Conservation (phyloP, 1,140 invertebrate genomes). For the Lordiphosa mommai region DNA sequence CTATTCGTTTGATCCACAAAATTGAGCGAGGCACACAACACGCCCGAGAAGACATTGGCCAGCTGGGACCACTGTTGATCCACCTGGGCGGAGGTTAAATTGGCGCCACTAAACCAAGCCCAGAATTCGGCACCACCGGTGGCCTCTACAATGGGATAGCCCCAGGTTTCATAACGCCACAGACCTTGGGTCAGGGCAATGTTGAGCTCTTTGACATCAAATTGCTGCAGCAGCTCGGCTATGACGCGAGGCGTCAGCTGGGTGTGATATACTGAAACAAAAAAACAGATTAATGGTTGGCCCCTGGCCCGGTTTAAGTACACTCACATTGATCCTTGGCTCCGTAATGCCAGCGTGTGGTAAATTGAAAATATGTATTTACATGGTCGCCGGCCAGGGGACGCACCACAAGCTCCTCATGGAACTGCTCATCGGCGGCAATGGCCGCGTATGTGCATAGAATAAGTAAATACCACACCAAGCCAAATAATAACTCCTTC, state of each 20-base stretch:
- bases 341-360: slow-evolving; percentile 86
- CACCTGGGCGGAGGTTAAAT: slow-evolving; percentile 81
- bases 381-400: slow-evolving; percentile 88
- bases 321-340: slow-evolving; percentile 82
- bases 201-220: slow-evolving; percentile 94
- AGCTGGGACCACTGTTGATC: slow-evolving; percentile 93
- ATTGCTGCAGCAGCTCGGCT: slow-evolving; percentile 92
- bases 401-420: slow-evolving; percentile 91
- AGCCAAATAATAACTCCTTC: too few species aligned
- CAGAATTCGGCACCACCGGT: slow-evolving; percentile 95
- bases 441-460: neutral
- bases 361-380: slow-evolving; percentile 93
- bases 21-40: slow-evolving; percentile 97
- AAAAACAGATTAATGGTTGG: neutral
- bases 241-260: slow-evolving; percentile 94
- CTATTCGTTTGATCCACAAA: slow-evolving; percentile 95
- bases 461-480: too few species aligned
- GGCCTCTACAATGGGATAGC: slow-evolving; percentile 92
- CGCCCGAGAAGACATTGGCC: slow-evolving; percentile 93
- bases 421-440: slow-evolving; percentile 83
- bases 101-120: slow-evolving; percentile 89
- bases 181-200: slow-evolving; percentile 94
- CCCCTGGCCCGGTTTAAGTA: neutral
- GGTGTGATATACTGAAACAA: slow-evolving; percentile 86
- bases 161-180: slow-evolving; percentile 96